Base-by-base conservation (phyloP, 2,797 vertebrate species). In the Mus minutoides region DNA sequence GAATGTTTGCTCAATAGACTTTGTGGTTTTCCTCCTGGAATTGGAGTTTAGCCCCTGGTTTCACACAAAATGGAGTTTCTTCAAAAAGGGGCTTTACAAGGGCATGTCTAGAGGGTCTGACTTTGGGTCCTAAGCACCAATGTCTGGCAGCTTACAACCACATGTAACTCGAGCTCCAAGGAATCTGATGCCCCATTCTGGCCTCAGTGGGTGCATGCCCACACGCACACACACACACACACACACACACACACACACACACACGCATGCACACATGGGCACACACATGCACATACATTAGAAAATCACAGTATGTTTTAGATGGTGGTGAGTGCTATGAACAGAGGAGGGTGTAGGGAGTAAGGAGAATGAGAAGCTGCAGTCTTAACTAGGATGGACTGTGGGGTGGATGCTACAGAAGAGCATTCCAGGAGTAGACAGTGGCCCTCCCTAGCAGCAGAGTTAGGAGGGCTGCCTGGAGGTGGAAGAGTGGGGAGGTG, bases 191-290 rank as follows among this genome's bases (percentile, higher is more conserved):
- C 1, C 5, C 17, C 9, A 31, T 9, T 67, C 43, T 85, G 29
- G 40, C 6, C 43, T 67, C 43, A 2, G 17, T 34, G 40, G 43
- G 19, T 40, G 4, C 4, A 46, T 6, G 43, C 43, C 43, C 43
- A 46, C 29, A 4, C 4, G 3, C 19, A 4, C 71, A 4, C 73
- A 12, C 75, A 31, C 4, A 29, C 26, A 46, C 24, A 7, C 43
- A 76, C 73, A 46, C 16, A 76, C 22, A 40, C 22, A 26, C 13
- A 19, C 8, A 11, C 49, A n/a, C 31, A n/a, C 37, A 62, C 24
- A 83, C 1, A 83, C 9, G 1, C 24, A 62, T 3, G 2, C 1
- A 4, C 7, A 3, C 16, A 11, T 6, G 52, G 13, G 52, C 14
- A 17, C 54, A 16, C 54, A 54, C 34, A 13, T 43, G 13, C 76